Evolutionary conservation across 2,888 invertebrate genomes (phyloP), one percentile per base, ranked within the genome.

Genomic region (Calameuta idolon): DNA sequence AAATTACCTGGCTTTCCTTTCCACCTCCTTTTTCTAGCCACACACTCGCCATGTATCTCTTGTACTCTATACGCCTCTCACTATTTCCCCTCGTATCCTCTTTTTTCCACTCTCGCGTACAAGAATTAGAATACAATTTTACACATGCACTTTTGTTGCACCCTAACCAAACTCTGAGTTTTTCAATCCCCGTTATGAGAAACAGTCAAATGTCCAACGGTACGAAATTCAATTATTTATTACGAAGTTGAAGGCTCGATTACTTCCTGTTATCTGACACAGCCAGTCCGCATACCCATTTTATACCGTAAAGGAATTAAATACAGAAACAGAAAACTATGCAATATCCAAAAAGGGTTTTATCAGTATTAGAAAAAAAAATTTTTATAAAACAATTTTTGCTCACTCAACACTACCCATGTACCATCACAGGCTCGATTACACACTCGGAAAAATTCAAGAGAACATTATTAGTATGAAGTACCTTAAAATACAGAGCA

Each of bases 171-270:
- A 40, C 40, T 15, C 15, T 40, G 5, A 1, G 5, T 23, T 15
- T 15, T 9, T 23, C 9, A 23, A 55, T 55, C 15, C 55, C 23
- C 23, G 23, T 55, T 55, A 23, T 9, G 9, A 23, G 23, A 23
- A 55, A 23, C 55, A 55, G 23, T 23, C 15, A 15, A 55, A 15
- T 9, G 2, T 23, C 23, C 23, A 23, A 55, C 55, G 23, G 15
- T 55, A 23, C 9, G 5, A 23, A 55, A 80, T 85, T 84, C 81
- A 81, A 78, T 76, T 77, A 30, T 75, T 81, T 84, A 86, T 86
- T 81, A 86, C 82, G 84, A 83, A 81, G 82, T 86, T 85, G 82
- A 84, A 80, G 84, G 82, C 78, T 85, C 83, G 82, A 84, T 84
- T 82, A 74, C 77, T 69, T 75, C 34, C 75, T 71, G 77, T 77